Evolutionary conservation across 2,797 vertebrate genomes (phyloP).

Genomic region (Anisognathus igniventris): DNA sequence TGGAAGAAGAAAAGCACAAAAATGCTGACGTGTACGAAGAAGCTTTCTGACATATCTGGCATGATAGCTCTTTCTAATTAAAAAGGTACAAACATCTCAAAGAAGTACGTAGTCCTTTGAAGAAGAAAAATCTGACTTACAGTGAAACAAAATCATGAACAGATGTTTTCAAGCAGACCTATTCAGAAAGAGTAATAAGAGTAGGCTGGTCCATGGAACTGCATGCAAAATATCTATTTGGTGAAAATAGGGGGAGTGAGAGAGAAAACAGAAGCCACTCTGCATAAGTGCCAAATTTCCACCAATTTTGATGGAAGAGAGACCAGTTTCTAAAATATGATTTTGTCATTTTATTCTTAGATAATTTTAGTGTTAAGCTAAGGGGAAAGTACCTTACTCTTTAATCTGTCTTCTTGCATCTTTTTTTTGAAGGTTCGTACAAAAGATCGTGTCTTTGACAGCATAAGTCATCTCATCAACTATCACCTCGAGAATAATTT

Average conservation of each 20-base stretch:
- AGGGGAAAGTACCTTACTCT: background rate
- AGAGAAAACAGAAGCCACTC: background rate
- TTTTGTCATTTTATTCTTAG: background rate
- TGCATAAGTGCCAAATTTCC: background rate
- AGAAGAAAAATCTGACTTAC: background rate
- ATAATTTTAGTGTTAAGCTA: background rate
- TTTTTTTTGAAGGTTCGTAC: slow-evolving; percentile 87
- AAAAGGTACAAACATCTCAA: background rate
- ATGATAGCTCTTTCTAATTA: background rate
- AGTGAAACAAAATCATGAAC: background rate
- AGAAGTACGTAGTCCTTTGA: background rate
- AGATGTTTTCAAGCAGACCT: background rate
- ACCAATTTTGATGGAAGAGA: background rate
- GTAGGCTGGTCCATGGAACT: background rate
- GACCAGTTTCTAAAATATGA: background rate
- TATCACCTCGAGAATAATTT: slow-evolving; percentile 94
- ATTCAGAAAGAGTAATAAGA: background rate
- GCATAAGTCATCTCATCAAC: slow-evolving; percentile 95
- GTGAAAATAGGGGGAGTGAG: background rate
- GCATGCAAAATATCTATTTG: background rate
- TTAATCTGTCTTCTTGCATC: slow-evolving; percentile 6
- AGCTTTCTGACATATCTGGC: background rate
- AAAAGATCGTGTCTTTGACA: slow-evolving; percentile 95
- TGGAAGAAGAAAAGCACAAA: background rate
- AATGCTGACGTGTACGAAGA: background rate